Percentiles rank a stretch among this genome's conserved stretches.
phyloP scores from a whole-genome alignment of 2,888 invertebrate genomes.

The Agrotis ipsilon region DNA sequence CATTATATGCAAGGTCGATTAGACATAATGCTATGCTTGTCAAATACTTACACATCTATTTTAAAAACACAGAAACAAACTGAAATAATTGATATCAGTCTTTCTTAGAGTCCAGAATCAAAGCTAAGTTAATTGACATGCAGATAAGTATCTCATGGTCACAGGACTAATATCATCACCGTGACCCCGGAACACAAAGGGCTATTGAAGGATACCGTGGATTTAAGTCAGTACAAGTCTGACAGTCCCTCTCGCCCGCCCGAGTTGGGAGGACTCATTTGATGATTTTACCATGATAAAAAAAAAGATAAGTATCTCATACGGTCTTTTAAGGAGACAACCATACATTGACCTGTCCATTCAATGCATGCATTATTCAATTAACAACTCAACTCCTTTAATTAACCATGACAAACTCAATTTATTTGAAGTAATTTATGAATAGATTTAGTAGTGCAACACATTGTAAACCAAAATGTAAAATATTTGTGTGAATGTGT shows the following conservation, averaged over 20 bases:
- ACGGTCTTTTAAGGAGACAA: not conserved
- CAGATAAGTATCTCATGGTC: not conserved
- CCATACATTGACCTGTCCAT: not conserved
- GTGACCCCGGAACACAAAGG: too few relatives aligned
- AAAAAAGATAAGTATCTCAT: not conserved
- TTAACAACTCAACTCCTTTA: not conserved
- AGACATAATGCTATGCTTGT: not conserved
- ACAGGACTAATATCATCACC: too few relatives aligned
- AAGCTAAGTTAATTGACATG: too few relatives aligned
- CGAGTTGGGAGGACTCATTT: too few relatives aligned
- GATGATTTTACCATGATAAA: too few relatives aligned
- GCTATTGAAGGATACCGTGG: too few relatives aligned
- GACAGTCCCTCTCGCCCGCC: too few relatives aligned
- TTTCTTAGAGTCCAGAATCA: not conserved
- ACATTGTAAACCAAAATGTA: not conserved
- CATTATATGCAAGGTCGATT: too few relatives aligned
- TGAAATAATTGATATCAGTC: not conserved
- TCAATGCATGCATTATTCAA: not conserved
- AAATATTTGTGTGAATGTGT: not conserved
- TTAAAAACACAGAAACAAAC: not conserved
- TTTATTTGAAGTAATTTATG: not conserved
- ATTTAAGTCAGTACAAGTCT: too few relatives aligned
- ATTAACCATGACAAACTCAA: not conserved
- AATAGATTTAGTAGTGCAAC: too few relatives aligned
- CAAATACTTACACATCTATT: too few relatives aligned